These are phyloP conservation scores for Plotosus lineatus DNA, from an alignment of 2,113 vertebrate genomes.

Conservation along the genomic window DNA sequence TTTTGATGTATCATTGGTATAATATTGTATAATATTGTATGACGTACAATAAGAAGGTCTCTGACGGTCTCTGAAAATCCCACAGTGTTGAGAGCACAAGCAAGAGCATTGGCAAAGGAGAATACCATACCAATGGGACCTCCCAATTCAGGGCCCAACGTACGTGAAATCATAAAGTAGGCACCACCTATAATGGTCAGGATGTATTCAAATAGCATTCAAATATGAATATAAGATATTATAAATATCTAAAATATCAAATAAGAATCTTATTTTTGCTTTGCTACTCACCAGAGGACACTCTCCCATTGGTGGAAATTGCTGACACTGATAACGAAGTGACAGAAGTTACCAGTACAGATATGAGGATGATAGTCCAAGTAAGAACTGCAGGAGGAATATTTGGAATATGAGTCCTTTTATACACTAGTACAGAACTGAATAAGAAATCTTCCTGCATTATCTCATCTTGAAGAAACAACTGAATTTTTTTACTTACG, in stretches of 20 bases:
- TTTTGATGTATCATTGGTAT: background rate
- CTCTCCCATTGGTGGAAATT: constrained; percentile 75
- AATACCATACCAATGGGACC: constrained; percentile 71
- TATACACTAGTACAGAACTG: background rate
- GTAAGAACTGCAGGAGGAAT: constrained; percentile 65
- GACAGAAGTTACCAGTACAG: constrained; percentile 66
- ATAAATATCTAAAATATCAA: too few species aligned
- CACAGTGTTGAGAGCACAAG: constrained; percentile 68
- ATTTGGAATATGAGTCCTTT: background rate
- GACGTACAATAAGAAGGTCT: constrained; percentile 65
- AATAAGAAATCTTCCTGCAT: background rate
- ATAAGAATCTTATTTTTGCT: background rate
- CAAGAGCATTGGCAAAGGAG: constrained; percentile 71
- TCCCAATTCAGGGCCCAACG: constrained; percentile 69
- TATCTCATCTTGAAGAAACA: background rate
- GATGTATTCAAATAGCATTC: too few species aligned
- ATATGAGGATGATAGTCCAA: constrained; percentile 73
- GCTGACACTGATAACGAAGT: constrained; percentile 74
- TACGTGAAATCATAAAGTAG: constrained; percentile 74
- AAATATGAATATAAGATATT: too few species aligned
- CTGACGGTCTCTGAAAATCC: constrained; percentile 72
- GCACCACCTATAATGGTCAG: constrained; percentile 58
- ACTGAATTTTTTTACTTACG: constrained; percentile 56
- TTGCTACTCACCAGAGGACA: constrained; percentile 68
- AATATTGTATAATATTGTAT: background rate